These are phyloP conservation scores for Tetragonisca angustula DNA, from an alignment of 2,888 invertebrate genomes.

Conservation along the genomic window DNA sequence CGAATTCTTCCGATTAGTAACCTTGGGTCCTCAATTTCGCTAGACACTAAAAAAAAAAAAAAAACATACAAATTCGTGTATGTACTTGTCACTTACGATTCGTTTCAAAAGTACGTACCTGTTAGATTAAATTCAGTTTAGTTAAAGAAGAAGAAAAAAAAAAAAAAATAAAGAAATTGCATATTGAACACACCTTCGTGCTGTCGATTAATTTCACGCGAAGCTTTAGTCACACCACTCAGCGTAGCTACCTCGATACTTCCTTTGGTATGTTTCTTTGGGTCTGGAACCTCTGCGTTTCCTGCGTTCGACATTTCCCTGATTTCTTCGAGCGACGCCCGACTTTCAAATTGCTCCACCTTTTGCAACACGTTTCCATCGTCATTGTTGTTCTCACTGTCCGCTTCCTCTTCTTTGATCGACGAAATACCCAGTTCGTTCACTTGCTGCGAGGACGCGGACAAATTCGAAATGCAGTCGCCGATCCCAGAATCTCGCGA, in stretches of 20 bases:
- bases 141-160: not conserved
- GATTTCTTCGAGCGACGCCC: not conserved
- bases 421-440: conserved; percentile 64
- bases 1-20: conserved; percentile 67
- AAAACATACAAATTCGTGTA: not conserved
- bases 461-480: conserved; percentile 61
- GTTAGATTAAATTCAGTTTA: not conserved
- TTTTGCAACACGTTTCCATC: conserved; percentile 18
- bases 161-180: not conserved
- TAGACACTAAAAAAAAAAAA: conserved; percentile 50
- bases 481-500: conserved; percentile 68
- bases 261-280: conserved; percentile 34
- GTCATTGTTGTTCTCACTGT: conserved; percentile 42
- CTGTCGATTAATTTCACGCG: conserved; percentile 63
- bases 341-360: conserved; percentile 23
- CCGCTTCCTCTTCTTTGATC: conserved; percentile 64
- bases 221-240: conserved; percentile 62
- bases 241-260: conserved; percentile 49
- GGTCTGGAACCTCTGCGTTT: conserved; percentile 6
- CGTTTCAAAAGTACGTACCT: too few species aligned
- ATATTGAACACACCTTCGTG: conserved; percentile 66
- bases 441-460: conserved; percentile 61
- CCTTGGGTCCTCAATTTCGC: conserved; percentile 77
- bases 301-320: not conserved
- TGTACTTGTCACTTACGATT: too few species aligned